phyloP scores from a whole-genome alignment of 2,797 vertebrate species.

The Moxostoma hubbsi region DNA sequence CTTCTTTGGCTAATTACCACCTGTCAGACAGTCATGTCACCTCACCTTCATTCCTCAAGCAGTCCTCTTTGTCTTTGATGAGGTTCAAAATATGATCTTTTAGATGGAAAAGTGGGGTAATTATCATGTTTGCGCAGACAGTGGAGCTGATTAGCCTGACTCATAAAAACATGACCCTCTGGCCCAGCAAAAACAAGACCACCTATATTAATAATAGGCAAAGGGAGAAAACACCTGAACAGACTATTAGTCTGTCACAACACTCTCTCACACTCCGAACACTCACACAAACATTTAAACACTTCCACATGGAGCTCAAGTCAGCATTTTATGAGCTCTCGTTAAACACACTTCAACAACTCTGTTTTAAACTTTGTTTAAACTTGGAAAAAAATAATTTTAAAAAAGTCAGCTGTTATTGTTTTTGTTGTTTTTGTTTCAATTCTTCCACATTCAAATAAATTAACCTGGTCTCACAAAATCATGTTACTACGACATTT shows the following conservation, averaged over 20 bases:
- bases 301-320: slow-evolving; percentile 46
- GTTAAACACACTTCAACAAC: slow-evolving; percentile 28
- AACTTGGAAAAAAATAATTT: too few relatives aligned
- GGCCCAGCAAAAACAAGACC: slow-evolving; percentile 49
- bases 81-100: slow-evolving; percentile 56
- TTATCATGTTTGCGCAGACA: slow-evolving; percentile 56
- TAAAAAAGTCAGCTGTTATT: too few relatives aligned
- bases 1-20: slow-evolving; percentile 53
- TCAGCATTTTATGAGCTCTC: slow-evolving; percentile 37
- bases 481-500: too few relatives aligned
- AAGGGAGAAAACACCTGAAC: slow-evolving; percentile 45
- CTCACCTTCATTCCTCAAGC: slow-evolving; percentile 44
- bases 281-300: slow-evolving; percentile 34
- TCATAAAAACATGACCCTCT: slow-evolving; percentile 55
- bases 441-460: too few relatives aligned
- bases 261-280: slow-evolving; percentile 34
- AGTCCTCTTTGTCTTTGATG: slow-evolving; percentile 38
- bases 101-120: slow-evolving; percentile 45
- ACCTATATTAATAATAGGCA: slow-evolving; percentile 42
- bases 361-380: slow-evolving; percentile 13
- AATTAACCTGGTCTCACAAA: too few relatives aligned
- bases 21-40: slow-evolving; percentile 45
- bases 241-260: slow-evolving; percentile 56
- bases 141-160: slow-evolving; percentile 52
- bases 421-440: too few relatives aligned